A percentile compares a stretch with the other conserved stretches of the same genome.
Conservation (phyloP, 2,888 invertebrate genomes). For the Agapetus fuscipes region DNA sequence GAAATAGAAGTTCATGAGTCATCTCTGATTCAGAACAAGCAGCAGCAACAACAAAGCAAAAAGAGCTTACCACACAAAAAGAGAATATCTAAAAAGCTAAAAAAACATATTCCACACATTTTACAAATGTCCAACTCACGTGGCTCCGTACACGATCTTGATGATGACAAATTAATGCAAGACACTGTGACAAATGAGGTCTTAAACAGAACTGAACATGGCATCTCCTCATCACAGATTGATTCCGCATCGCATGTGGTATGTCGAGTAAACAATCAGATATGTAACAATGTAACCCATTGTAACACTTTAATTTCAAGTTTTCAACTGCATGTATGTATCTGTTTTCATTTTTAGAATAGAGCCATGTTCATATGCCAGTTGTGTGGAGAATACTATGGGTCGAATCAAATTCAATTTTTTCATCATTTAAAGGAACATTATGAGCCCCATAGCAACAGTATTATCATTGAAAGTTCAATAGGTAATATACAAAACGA, state of each 20-base stretch:
- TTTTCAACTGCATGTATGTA: background rate
- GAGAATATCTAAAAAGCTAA: constrained; percentile 68
- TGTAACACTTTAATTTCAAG: background rate
- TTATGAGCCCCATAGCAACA: constrained; percentile 54
- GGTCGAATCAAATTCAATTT: constrained; percentile 67
- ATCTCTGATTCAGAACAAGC: constrained; percentile 7
- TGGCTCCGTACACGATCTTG: constrained; percentile 8
- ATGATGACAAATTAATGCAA: constrained; percentile 14
- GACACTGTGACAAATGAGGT: constrained; percentile 13
- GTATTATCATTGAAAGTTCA: constrained; percentile 37
- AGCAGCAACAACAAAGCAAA: constrained; percentile 36
- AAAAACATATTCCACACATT: constrained; percentile 29
- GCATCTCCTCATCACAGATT: background rate
- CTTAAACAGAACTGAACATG: background rate
- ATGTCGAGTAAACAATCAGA: background rate
- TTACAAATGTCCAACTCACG: constrained; percentile 5
- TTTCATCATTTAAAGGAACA: constrained; percentile 78
- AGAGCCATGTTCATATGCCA: constrained; percentile 59
- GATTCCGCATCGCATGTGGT: background rate
- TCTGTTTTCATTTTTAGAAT: constrained; percentile 27
- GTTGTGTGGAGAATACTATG: constrained; percentile 65
- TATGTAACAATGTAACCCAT: background rate
- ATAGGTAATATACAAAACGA: constrained; percentile 25
- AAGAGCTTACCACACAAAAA: constrained; percentile 81
- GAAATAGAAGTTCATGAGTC: constrained; percentile 2